Evolutionary conservation across 2,888 invertebrate genomes (phyloP), one percentile per base, ranked within the genome.

Genomic region (Apoderus coryli): DNA sequence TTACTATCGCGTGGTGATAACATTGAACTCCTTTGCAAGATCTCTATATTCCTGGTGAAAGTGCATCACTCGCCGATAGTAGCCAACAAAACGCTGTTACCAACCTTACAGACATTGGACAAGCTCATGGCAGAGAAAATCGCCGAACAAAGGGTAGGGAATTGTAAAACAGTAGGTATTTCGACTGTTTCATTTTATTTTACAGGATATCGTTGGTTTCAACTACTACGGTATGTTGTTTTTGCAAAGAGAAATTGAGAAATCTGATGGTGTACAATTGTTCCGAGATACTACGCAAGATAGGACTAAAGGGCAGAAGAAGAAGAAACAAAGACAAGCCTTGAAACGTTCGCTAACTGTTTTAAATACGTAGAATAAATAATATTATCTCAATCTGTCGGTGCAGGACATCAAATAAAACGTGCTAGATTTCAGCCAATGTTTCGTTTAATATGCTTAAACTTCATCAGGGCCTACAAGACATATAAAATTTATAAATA

Each of bases 171-270:
- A 19, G n/a, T 19, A 19, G n/a, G n/a, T 7, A 19, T n/a, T 19
- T 19, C n/a, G n/a, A 19, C 19, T 22, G 25, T 34, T 27, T 36
- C 29, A 38, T 37, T 25, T 38, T 33, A 31, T 39, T 27, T 49
- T 67, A 10, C 60, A 90, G 73, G 84, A 90, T 53, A 65, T 72
- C 47, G 69, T 86, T 26, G 92, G 90, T 3, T 79, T 72, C 54
- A 95, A 95, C 60, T 59, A 80, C 39, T 79, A 85, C 52, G 85
- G 80, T 0, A 62, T 93, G 48, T 68, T 73, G 35, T 75, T 79
- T 57, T 50, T 86, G 29, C 78, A 80, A 47, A 67, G 74, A 31
- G 72, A 77, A 39, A 64, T 81, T 7, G 88, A 88, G 56, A 72
- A 75, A 40, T 64, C 67, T 2, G 75, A 80, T 42, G 73, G 76